A percentile compares a stretch with the other conserved stretches of the same genome.
Conservation (phyloP, 1,140 invertebrate genomes). For the Harlomillsia oculata region DNA sequence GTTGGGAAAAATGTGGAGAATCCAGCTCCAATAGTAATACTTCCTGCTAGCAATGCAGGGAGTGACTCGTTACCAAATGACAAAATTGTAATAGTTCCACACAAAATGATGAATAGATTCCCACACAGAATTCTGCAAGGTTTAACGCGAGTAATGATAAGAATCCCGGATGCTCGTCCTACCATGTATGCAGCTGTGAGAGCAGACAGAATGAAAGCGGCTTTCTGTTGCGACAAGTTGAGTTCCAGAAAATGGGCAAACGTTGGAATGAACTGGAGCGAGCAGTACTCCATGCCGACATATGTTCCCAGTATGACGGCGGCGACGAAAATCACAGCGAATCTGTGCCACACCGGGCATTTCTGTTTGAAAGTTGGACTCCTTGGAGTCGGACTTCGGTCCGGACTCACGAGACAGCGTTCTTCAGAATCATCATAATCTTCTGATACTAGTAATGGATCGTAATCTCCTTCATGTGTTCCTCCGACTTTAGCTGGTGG, state of each 20-base stretch:
- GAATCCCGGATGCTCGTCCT: slow-evolving; percentile 7
- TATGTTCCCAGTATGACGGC: not conserved
- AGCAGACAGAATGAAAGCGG: slow-evolving; percentile 4
- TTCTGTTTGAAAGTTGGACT: too few species aligned
- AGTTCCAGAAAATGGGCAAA: slow-evolving; percentile 10
- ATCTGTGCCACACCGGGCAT: too few species aligned
- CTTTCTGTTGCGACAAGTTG: slow-evolving; percentile 6
- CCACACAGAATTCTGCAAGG: not conserved
- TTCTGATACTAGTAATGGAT: not conserved
- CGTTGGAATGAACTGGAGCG: slow-evolving; percentile 21
- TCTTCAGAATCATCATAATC: not conserved
- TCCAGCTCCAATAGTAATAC: slow-evolving; percentile 6
- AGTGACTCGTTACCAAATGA: not conserved
- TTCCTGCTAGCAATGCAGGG: not conserved
- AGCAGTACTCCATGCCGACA: slow-evolving; percentile 18
- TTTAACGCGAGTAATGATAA: slow-evolving; percentile 1
- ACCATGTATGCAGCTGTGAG: slow-evolving; percentile 13
- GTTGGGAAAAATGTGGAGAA: slow-evolving; percentile 18
- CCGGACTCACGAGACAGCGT: not conserved
- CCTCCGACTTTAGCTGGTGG: not conserved
- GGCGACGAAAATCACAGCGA: not conserved
- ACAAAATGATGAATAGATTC: not conserved
- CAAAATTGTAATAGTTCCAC: slow-evolving; percentile 6
- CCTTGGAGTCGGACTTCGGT: not conserved
- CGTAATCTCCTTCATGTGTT: not conserved